Conservation (phyloP, 2,113 vertebrate species). For the Vulpes ferrilata region DNA sequence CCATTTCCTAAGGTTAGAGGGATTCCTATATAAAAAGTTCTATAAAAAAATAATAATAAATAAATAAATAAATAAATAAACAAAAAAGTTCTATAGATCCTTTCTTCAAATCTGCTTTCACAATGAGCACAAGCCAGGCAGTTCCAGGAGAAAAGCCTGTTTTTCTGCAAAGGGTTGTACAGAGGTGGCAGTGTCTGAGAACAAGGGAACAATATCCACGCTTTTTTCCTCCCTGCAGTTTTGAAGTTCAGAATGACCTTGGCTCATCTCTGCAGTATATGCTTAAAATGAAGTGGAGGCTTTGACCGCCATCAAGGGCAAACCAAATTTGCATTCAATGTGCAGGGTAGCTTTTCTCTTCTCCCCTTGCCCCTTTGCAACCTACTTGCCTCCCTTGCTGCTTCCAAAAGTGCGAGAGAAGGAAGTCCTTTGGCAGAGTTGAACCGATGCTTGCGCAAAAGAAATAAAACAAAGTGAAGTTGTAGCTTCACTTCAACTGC, state of each 20-base stretch:
- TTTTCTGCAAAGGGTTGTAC: constrained; percentile 14
- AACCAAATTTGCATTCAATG: neutral
- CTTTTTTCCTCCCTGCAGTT: neutral
- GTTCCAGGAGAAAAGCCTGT: neutral
- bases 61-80: too few species aligned
- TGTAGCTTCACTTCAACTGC: neutral
- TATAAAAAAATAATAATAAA: neutral
- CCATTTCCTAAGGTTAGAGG: neutral
- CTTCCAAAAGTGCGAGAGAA: neutral
- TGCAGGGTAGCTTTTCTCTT: neutral
- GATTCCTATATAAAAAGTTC: neutral
- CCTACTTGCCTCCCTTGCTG: neutral
- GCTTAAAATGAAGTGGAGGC: neutral
- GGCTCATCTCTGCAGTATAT: neutral
- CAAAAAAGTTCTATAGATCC: neutral
- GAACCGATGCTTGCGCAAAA: neutral
- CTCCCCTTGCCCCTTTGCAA: neutral
- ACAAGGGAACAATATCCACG: neutral
- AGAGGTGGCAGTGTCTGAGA: neutral
- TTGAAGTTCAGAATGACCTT: neutral
- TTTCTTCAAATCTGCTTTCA: neutral
- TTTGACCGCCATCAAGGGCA: neutral
- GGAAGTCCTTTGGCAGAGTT: neutral
- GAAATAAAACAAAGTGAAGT: neutral
- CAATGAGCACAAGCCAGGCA: neutral